Conservation (phyloP, 1,140 invertebrate genomes). For the Calliopsis andreniformis region DNA sequence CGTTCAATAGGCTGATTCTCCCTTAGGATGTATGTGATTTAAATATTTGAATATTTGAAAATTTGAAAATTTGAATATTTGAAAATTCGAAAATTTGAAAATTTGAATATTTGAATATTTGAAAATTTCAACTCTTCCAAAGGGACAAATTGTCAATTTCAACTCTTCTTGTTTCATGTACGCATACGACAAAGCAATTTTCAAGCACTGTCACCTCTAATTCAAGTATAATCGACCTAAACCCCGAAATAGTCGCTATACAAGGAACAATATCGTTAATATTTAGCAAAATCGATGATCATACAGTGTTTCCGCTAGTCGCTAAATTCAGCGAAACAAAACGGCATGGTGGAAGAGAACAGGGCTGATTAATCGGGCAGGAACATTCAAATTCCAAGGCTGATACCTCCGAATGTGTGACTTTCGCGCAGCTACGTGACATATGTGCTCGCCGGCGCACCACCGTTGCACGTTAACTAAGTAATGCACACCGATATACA, state of each 20-base stretch:
- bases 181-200: no score
- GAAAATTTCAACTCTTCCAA: no score
- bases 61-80: no score
- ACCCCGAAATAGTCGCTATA: background rate
- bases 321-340: background rate
- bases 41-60: no score
- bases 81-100: no score
- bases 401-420: slow-evolving; percentile 9
- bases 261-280: slow-evolving; percentile 25
- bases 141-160: no score
- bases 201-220: slow-evolving; percentile 7
- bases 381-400: slow-evolving; percentile 28
- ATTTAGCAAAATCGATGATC: slow-evolving; percentile 59
- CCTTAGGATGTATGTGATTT: no score
- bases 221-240: slow-evolving; percentile 34
- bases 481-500: slow-evolving; percentile 40
- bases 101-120: no score
- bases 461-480: slow-evolving; percentile 42
- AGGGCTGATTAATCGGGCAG: slow-evolving; percentile 21
- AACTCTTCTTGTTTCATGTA: no score
- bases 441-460: background rate
- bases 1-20: no score
- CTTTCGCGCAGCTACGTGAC: slow-evolving; percentile 21
- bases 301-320: slow-evolving; percentile 36
- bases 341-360: background rate